Evolutionary conservation across 2,888 invertebrate species (phyloP), one percentile per base, ranked within the genome.

Genomic region (Atethmia centrago): DNA sequence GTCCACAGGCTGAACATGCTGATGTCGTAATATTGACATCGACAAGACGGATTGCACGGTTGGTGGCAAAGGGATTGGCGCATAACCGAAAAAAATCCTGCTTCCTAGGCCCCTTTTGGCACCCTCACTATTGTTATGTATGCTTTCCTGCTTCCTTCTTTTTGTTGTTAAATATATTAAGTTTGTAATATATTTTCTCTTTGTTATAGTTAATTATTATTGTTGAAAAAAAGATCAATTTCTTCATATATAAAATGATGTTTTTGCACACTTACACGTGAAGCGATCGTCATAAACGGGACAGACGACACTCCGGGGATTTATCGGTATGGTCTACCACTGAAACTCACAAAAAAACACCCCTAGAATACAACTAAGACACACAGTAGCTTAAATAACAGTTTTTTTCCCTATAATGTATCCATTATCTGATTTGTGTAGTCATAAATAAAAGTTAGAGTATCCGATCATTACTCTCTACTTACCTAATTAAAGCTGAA

Each of bases 401-500:
- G 74, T 58, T 73, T 51, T n/a, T 40, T 40, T 19, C 1, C 9
- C 28, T 9, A 69, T 68, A 77, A 61, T 40, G 56, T 77, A 62
- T 56, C 64, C 65, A 56, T 79, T 77, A 55, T 77, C 73, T 63
- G 58, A 72, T 69, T 71, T 76, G 51, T 77, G 28, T 63, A 45
- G 66, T 61, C 78, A 70, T 73, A 78, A 70, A 82, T 78, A 78
- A 56, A 67, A 71, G 75, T 75, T 66, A 79, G 75, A 79, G 71
- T 75, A 79, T 71, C 71, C 62, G 58, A 62, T 71, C 77, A 77
- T 83, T 82, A 77, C 77, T 82, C 56, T 80, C 83, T 77, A 81
- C 85, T 85, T 77, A 74, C 69, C 66, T 85, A 79, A 85, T 85
- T 85, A 77, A 76, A 70, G 56, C 76, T 71, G 16, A 66, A 62